Evolutionary conservation across 2,888 invertebrate genomes (phyloP).

Genomic region (Drosophila nigritarsus): DNA sequence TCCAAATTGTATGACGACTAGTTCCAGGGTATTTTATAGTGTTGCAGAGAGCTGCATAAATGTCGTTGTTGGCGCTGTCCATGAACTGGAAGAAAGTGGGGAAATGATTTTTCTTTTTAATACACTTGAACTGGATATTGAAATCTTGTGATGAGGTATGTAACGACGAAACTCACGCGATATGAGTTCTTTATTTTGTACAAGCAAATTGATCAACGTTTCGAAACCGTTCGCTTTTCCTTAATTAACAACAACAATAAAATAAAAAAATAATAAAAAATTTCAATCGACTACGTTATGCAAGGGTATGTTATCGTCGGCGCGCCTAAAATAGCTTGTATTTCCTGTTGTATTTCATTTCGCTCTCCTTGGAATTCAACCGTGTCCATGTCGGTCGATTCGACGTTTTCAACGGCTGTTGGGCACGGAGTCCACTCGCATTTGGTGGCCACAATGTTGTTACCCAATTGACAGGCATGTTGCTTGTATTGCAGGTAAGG

Average conservation of each 20-base stretch:
- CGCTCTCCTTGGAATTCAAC: constrained; percentile 8
- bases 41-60: background rate
- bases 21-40: background rate
- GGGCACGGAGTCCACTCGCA: constrained; percentile 18
- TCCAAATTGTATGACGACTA: background rate
- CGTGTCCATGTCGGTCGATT: constrained; percentile 7
- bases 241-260: background rate
- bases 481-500: constrained; percentile 1
- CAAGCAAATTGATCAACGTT: background rate
- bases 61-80: background rate
- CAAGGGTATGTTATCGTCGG: background rate
- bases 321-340: background rate
- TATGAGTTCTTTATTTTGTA: background rate
- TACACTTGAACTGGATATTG: background rate
- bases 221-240: background rate
- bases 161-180: background rate
- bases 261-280: background rate
- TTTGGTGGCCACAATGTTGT: constrained; percentile 40
- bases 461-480: constrained; percentile 41
- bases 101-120: background rate
- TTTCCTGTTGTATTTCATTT: constrained; percentile 1
- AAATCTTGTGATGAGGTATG: background rate
- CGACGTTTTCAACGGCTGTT: constrained; percentile 11
- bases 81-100: background rate
- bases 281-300: background rate